Evolutionary conservation across 1,140 invertebrate genomes (phyloP).

Genomic region (Vollenhovia emeryi): DNA sequence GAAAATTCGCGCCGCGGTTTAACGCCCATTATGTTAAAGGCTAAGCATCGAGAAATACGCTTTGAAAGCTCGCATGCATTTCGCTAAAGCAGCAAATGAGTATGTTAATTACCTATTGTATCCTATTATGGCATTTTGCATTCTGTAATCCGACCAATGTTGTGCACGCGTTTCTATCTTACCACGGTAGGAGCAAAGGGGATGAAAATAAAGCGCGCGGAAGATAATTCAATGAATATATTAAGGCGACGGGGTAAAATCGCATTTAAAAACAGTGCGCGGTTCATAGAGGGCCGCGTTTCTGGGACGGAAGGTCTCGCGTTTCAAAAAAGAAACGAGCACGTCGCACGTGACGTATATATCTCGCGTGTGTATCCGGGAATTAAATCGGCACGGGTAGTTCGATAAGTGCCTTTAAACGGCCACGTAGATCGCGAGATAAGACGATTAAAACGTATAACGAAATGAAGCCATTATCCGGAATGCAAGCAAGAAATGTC

Average conservation of each 20-base stretch:
- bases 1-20: slow-evolving; percentile 18
- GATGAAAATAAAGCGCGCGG: slow-evolving; percentile 35
- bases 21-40: slow-evolving; percentile 15
- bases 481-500: slow-evolving; percentile 10
- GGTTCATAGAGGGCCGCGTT: slow-evolving; percentile 12
- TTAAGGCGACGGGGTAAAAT: slow-evolving; percentile 46
- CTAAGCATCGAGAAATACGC: slow-evolving; percentile 19
- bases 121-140: slow-evolving; percentile 33
- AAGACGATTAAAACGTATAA: slow-evolving; percentile 23
- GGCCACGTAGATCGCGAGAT: not conserved
- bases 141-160: slow-evolving; percentile 44
- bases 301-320: slow-evolving; percentile 36
- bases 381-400: slow-evolving; percentile 43
- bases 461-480: slow-evolving; percentile 50
- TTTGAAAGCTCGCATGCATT: slow-evolving; percentile 14
- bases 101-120: slow-evolving; percentile 35
- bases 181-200: not conserved
- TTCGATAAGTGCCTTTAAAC: slow-evolving; percentile 45
- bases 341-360: slow-evolving; percentile 51
- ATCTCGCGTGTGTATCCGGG: slow-evolving; percentile 38
- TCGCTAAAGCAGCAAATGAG: slow-evolving; percentile 21
- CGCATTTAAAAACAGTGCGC: slow-evolving; percentile 50
- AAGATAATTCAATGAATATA: slow-evolving; percentile 58
- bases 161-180: slow-evolving; percentile 4
- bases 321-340: slow-evolving; percentile 33